Percentiles rank a stretch among this genome's conserved stretches.
phyloP scores from a whole-genome alignment of 2,888 invertebrate genomes.

The Hartigia nigra region DNA sequence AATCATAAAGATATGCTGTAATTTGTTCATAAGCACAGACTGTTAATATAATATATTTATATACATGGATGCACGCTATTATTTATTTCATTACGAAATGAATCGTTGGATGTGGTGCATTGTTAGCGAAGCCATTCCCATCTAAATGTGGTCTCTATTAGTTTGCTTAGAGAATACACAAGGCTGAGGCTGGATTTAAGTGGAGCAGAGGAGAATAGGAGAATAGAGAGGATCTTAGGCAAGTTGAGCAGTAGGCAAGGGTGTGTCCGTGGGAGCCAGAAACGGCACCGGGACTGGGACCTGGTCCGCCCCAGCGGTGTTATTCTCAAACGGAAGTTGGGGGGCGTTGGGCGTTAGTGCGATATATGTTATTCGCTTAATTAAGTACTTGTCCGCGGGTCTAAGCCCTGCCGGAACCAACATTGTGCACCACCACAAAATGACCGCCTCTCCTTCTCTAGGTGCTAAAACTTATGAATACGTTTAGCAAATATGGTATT shows the following conservation, averaged over 20 bases:
- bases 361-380: constrained; percentile 63
- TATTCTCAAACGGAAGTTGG: constrained; percentile 33
- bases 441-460: neutral
- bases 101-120: constrained; percentile 5
- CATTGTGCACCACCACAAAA: constrained; percentile 4
- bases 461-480: constrained; percentile 3
- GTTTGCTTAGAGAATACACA: constrained; percentile 23
- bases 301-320: constrained; percentile 20
- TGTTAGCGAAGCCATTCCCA: constrained; percentile 10
- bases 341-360: constrained; percentile 41
- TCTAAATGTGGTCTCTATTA: constrained; percentile 22
- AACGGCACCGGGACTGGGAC: constrained; percentile 3
- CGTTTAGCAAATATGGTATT: neutral
- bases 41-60: neutral
- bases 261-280: constrained; percentile 15
- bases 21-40: neutral
- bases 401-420: constrained; percentile 20
- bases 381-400: constrained; percentile 57
- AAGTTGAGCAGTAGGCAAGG: constrained; percentile 9
- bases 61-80: neutral
- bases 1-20: neutral
- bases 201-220: constrained; percentile 8
- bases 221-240: constrained; percentile 8
- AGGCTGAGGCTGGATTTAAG: constrained; percentile 12
- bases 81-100: neutral